A percentile compares a stretch with the other conserved stretches of the same genome.
phyloP scores from a whole-genome alignment of 1,140 invertebrate genomes.

The Diorhabda elongata region DNA sequence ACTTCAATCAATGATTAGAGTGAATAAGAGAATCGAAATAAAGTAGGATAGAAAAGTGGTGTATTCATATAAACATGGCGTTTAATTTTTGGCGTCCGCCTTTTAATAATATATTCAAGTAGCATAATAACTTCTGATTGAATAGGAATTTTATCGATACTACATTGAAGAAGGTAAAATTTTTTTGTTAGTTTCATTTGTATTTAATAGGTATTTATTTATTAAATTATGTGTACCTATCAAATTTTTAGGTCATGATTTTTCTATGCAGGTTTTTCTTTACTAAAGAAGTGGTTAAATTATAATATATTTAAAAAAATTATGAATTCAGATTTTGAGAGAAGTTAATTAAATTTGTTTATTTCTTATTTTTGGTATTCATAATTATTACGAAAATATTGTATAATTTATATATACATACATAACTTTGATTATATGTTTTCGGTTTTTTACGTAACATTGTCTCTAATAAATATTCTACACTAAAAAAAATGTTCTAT shows the following conservation, averaged over 20 bases:
- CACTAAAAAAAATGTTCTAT: no score
- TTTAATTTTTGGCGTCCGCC: conserved; percentile 32
- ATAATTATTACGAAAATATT: no score
- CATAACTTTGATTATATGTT: no score
- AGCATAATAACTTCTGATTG: neutral
- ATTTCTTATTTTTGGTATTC: no score
- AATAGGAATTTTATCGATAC: neutral
- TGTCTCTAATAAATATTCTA: no score
- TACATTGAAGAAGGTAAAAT: neutral
- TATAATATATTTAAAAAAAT: no score
- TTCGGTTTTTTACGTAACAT: no score
- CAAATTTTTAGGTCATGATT: conserved; percentile 1
- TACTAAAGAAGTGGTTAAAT: neutral
- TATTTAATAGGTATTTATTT: conserved; percentile 11
- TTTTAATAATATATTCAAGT: conserved; percentile 14
- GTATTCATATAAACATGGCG: conserved; percentile 31
- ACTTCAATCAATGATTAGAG: no score
- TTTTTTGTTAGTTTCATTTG: conserved; percentile 14
- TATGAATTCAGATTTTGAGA: no score
- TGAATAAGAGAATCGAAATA: no score
- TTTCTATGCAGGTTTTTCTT: neutral
- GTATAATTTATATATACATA: no score
- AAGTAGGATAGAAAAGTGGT: neutral
- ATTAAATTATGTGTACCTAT: neutral
- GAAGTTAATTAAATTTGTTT: no score